Conservation (phyloP, 2,797 vertebrate genomes). For the Oreonectes daqikongensis region DNA sequence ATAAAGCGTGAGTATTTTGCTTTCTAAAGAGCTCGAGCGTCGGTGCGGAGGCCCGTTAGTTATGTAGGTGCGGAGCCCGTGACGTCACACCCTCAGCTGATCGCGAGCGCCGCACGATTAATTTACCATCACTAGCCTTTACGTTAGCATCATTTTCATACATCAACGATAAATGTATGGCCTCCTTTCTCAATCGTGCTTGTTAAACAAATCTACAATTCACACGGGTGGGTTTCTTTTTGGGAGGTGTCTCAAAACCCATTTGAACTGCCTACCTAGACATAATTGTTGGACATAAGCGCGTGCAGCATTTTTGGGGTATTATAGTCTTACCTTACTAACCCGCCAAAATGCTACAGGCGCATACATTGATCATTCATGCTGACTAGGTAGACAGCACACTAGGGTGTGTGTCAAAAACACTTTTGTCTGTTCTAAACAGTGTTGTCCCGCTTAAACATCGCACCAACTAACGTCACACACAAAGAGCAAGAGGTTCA, state of each 20-base stretch:
- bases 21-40: conserved; percentile 54
- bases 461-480: background rate
- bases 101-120: conserved; percentile 41
- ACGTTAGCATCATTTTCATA: too few species aligned
- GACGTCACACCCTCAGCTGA: conserved; percentile 70
- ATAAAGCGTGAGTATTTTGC: conserved; percentile 94
- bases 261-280: background rate
- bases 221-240: background rate
- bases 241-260: conserved; percentile 1
- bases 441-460: background rate
- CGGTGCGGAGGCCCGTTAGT: conserved; percentile 58
- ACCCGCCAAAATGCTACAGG: background rate
- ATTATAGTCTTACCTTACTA: background rate
- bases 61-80: conserved; percentile 60
- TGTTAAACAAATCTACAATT: background rate
- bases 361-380: background rate
- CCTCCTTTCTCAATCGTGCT: too few species aligned
- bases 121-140: background rate
- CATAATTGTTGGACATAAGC: background rate
- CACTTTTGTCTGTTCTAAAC: background rate
- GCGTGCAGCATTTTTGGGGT: background rate
- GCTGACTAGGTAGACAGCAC: background rate
- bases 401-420: too few species aligned
- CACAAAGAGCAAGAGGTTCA: background rate
- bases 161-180: too few species aligned